Conservation (phyloP, 2,888 invertebrate species). For the Theristus sp. region DNA sequence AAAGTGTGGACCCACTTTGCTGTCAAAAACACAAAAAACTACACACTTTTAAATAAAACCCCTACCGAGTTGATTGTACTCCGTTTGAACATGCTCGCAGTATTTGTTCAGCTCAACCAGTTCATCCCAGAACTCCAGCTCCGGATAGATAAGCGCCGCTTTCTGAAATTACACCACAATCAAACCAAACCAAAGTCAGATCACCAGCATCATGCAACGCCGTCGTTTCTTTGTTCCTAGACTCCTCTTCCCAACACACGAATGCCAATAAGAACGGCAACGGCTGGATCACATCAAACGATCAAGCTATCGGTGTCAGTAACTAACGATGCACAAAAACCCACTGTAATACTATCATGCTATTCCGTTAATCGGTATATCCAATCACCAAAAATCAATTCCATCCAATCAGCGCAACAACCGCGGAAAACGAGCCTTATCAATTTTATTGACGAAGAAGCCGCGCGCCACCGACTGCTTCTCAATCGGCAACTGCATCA, state of each 20-base stretch:
- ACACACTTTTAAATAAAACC: background rate
- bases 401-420: background rate
- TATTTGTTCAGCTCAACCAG: background rate
- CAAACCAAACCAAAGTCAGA: no score
- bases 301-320: background rate
- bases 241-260: no score
- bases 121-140: background rate
- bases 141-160: background rate
- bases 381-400: background rate
- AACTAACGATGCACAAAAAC: background rate
- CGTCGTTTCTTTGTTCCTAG: background rate
- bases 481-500: no score
- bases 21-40: background rate
- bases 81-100: background rate
- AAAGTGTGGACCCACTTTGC: background rate
- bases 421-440: conserved; percentile 1
- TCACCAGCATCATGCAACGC: background rate
- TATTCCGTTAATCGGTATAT: background rate
- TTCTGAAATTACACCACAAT: no score
- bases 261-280: background rate
- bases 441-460: conserved; percentile 7
- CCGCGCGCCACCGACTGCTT: conserved; percentile 3
- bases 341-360: background rate
- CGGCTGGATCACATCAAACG: background rate
- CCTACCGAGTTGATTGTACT: background rate